Evolutionary conservation across 1,140 invertebrate species (phyloP), one percentile per base, ranked within the genome.

Genomic region (Macrotrachela quadricornifera): DNA sequence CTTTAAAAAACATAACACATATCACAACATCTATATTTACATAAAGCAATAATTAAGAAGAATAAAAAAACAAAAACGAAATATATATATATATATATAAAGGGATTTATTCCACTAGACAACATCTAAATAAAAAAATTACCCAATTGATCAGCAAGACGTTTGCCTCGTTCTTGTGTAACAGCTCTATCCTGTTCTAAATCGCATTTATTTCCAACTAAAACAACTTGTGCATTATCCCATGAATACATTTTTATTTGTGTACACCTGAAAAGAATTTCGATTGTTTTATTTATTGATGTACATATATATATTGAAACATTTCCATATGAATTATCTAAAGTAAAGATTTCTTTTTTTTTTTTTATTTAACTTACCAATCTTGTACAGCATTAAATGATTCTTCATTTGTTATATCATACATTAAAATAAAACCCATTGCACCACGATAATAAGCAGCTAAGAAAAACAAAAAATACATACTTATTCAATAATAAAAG

Each of bases 341-440:
- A 8, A 30, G 8, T 4, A 30, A 4, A 30, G 21, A 30, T 30
- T 30, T 30, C 3, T 30, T 2, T 4, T 30, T 8, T 30, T 4
- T 30, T 8, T 4, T 2, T 30, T 2, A 30, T 74, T n/a, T n/a
- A n/a, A 64, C 85, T 92, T 92, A 30, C 21, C 21, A 99, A 72
- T 99, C 92, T 74, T 97, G 92, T 36, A 99, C 92, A 62, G 87
- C 91, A 72, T 96, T 97, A 71, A 97, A 99, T 46, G 91, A 97
- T 71, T 97, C 94, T 72, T 97, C 94, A 69, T 99, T 99, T 48
- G 92, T 99, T 59, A 97, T 92, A 71, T 99, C 94, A 69, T 97
- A 99, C 92, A 99, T 97, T 50, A 99, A 76, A 59, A 99, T 95
- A 70, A 99, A 97, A 46, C 94, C 94, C 92, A 99, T 97, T 43